Base-by-base conservation (phyloP, 2,888 invertebrate species). In the Pristionchus exspectatus region DNA sequence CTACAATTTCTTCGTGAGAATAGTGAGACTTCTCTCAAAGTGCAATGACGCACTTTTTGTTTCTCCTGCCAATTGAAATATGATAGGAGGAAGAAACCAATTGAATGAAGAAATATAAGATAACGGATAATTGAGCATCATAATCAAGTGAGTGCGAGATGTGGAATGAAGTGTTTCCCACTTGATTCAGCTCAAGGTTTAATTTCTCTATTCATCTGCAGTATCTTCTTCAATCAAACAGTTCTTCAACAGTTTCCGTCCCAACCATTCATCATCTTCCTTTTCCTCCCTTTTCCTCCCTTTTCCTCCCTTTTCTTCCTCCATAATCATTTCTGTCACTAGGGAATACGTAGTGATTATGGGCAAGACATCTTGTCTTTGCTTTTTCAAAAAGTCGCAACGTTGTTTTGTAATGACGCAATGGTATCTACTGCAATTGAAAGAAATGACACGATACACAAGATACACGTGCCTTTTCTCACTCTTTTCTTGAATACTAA, bases 21-120 rank as follows among this genome's bases (percentile, higher is more conserved):
- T 27, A 18, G 69, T 9, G 69, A 69, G 30, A 69, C 2, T 30
- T 27, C 12, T 33, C 69, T 30, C 69, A 69, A 69, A 69, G 69
- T 69, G 69, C 69, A 69, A 30, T 69, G 69, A 69, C 69, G 69
- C 69, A 69, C 69, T 33, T 69, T 63, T 63, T n/a, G 63, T 63
- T 63, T 69, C 30, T 27, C 7, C 21, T 69, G 33, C 12, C 69
- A 27, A 69, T 69, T 69, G 69, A 69, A 69, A 69, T 69, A 30
- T 69, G 69, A 69, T 69, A 69, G 69, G 44, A 50, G 12, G 27
- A 69, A 30, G 30, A 69, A 33, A 27, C 27, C 66, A 66, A 66
- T 66, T 66, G 69, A 69, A 33, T 30, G 69, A 30, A 30, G 69
- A 63, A 63, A 63, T 10, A 63, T 24, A 30, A 9, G 27, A 66